phyloP scores from a whole-genome alignment of 2,113 vertebrate genomes.

The Lutjanus erythropterus region DNA sequence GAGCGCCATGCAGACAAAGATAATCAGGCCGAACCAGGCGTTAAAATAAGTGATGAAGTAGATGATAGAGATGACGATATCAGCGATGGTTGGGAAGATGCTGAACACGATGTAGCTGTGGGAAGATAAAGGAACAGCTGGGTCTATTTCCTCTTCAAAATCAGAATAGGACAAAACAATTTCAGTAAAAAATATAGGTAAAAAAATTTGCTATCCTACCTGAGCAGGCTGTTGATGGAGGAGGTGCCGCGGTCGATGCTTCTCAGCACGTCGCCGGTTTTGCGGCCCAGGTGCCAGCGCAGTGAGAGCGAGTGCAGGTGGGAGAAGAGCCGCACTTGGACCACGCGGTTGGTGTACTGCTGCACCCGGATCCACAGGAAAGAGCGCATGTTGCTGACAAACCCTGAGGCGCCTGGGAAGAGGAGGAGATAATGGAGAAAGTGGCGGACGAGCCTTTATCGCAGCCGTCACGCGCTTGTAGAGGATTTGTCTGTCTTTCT shows the following conservation, averaged over 20 bases:
- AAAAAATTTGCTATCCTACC: conserved; percentile 82
- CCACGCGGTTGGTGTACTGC: conserved; percentile 92
- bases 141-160: neutral
- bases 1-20: conserved; percentile 95
- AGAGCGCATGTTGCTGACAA: conserved; percentile 92
- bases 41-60: conserved; percentile 95
- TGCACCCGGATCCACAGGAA: conserved; percentile 98
- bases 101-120: conserved; percentile 96
- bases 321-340: conserved; percentile 92
- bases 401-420: conserved; percentile 87
- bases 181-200: neutral
- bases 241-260: conserved; percentile 93
- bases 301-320: conserved; percentile 93
- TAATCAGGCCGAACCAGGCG: conserved; percentile 97
- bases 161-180: neutral
- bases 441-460: neutral
- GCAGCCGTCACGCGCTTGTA: neutral
- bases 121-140: neutral
- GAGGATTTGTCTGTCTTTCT: neutral
- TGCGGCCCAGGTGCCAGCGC: conserved; percentile 94
- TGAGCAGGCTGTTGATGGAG: conserved; percentile 94
- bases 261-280: conserved; percentile 93
- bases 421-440: neutral
- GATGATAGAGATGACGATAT: conserved; percentile 94
- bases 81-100: conserved; percentile 92